Evolutionary conservation across 2,888 invertebrate species (phyloP).

Genomic region (Oscheius sp.): DNA sequence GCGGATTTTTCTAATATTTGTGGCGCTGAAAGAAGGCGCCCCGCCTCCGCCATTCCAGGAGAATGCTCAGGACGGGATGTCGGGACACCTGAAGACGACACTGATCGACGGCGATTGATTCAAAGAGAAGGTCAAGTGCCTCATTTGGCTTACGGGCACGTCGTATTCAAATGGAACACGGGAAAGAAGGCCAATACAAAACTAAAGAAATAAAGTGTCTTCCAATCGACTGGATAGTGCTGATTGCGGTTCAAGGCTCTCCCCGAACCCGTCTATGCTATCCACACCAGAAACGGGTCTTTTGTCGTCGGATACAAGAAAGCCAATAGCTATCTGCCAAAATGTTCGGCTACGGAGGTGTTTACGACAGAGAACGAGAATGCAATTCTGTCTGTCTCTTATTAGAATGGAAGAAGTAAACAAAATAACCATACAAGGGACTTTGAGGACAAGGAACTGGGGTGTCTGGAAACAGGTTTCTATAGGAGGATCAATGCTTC

Average conservation of each 20-base stretch:
- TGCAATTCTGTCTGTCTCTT: background rate
- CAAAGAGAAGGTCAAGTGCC: conserved; percentile 23
- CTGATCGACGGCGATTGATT: background rate
- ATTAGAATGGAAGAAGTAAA: background rate
- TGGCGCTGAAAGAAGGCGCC: conserved; percentile 30
- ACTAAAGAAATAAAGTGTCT: conserved; percentile 1
- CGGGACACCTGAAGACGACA: background rate
- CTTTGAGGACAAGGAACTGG: background rate
- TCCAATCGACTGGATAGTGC: background rate
- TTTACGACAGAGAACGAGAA: conserved; percentile 2
- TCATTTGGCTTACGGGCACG: conserved; percentile 4
- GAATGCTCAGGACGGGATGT: conserved; percentile 8
- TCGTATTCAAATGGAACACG: conserved; percentile 20
- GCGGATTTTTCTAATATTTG: conserved; percentile 31
- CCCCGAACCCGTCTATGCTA: conserved; percentile 24
- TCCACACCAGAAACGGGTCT: conserved; percentile 18
- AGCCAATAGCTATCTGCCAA: conserved; percentile 4
- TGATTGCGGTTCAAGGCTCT: conserved; percentile 11
- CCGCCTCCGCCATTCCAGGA: conserved; percentile 32
- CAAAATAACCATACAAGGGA: background rate
- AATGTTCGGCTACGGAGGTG: background rate
- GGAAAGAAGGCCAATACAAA: background rate
- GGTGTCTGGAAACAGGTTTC: conserved; percentile 11
- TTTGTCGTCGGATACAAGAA: background rate
- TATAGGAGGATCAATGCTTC: conserved; percentile 9